Evolutionary conservation across 1,140 invertebrate genomes (phyloP), one percentile per base, ranked within the genome.

Genomic region (Bombus consobrinus): DNA sequence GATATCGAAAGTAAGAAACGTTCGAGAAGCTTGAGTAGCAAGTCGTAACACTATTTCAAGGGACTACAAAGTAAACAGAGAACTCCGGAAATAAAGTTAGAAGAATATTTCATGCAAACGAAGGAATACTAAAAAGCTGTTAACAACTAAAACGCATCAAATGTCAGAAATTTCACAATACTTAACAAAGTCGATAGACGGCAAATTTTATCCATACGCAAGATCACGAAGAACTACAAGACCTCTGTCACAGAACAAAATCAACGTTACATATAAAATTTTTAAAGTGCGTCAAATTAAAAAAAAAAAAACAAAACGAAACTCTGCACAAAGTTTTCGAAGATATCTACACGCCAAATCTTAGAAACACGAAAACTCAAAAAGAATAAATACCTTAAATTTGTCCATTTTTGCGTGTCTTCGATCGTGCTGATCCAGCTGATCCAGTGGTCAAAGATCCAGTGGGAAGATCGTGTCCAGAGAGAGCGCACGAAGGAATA

Each of bases 301-400:
- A 53, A 53, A 2, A 25, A 8, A 57, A 28, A 59, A 4, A n/a
- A n/a, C n/a, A 59, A 59, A 22, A n/a, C 59, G 0, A 62, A 62
- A 62, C 1, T 13, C 59, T 5, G 57, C 10, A 59, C 25, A 10
- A 59, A 12, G 3, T 59, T 64, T 13, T 12, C 62, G n/a, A 64
- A 13, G 4, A 12, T 6, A 64, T 1, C 12, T 15, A 3, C 5
- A 9, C 5, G n/a, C 0, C 13, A 8, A 25, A 2, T 0, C n/a
- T 10, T 8, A 66, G 47, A 12, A 68, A 43, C 47, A 6, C 6
- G 47, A 18, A 53, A 53, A 53, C 6, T 62, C 59, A 9, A 57
- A n/a, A 43, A 32, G 15, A 15, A 59, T 47, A 85, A 72, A 28
- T 81, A 85, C 83, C 83, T 85, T 71, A 1, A 66, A 43, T 18